A percentile compares a stretch with the other conserved stretches of the same genome.
These are phyloP conservation scores for Eristalis tenax DNA, from an alignment of 2,888 invertebrate species.

Conservation along the genomic window DNA sequence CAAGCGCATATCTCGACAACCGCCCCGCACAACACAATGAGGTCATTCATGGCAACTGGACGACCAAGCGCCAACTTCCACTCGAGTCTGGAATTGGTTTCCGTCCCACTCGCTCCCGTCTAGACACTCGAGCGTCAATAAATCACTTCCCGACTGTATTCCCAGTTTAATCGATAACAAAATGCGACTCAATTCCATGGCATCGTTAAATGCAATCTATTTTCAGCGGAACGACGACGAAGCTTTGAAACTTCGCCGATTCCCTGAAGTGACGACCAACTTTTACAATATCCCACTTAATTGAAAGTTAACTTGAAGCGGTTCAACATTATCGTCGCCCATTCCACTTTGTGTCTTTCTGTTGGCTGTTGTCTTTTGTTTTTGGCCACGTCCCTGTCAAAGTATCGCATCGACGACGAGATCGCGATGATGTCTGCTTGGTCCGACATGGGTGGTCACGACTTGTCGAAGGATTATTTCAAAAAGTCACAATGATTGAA, in stretches of 20 bases:
- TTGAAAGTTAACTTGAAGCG: conserved; percentile 59
- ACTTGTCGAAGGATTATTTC: conserved; percentile 49
- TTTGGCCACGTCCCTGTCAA: conserved; percentile 16
- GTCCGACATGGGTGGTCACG: conserved; percentile 29
- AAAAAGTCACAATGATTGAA: conserved; percentile 57
- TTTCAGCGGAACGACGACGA: neutral
- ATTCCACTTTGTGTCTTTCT: neutral
- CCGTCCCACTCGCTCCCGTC: conserved; percentile 13
- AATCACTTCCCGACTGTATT: conserved; percentile 20
- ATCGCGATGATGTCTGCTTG: conserved; percentile 45
- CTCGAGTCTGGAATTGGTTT: conserved; percentile 4
- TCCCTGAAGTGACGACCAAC: conserved; percentile 35
- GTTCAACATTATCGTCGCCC: conserved; percentile 39
- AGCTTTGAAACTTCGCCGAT: neutral
- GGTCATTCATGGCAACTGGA: conserved; percentile 3
- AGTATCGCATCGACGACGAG: conserved; percentile 37
- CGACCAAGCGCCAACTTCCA: neutral
- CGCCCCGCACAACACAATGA: conserved; percentile 8
- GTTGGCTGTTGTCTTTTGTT: conserved; percentile 18
- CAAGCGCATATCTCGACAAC: neutral
- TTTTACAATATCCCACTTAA: conserved; percentile 59
- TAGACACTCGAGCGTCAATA: conserved; percentile 37
- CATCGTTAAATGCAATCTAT: conserved; percentile 13
- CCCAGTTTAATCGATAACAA: conserved; percentile 33
- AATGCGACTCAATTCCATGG: conserved; percentile 11